These are phyloP conservation scores for Pelobates fuscus DNA, from an alignment of 2,113 vertebrate species.

Conservation along the genomic window DNA sequence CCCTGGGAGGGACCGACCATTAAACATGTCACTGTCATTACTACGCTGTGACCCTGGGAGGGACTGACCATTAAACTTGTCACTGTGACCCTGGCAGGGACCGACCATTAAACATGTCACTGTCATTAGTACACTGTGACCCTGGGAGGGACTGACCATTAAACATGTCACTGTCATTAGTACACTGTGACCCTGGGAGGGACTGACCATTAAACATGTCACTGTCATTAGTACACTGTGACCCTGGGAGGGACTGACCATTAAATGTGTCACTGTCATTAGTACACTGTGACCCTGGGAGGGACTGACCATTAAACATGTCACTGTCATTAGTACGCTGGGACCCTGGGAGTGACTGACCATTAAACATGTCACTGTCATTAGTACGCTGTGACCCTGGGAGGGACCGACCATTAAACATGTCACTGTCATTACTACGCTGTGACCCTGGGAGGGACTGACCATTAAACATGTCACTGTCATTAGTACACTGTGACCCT, in stretches of 20 bases:
- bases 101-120: neutral
- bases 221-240: neutral
- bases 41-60: neutral
- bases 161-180: neutral
- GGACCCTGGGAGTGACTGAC: neutral
- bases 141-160: neutral
- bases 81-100: neutral
- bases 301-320: too few species aligned
- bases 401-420: too few species aligned
- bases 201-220: neutral
- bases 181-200: neutral
- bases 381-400: too few species aligned
- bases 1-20: neutral
- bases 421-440: too few species aligned
- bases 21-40: neutral
- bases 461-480: too few species aligned
- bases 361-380: neutral
- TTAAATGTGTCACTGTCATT: too few species aligned
- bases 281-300: too few species aligned
- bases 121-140: neutral
- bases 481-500: too few species aligned
- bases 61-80: neutral
- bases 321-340: neutral
- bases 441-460: too few species aligned
- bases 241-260: too few species aligned